A percentile compares a stretch with the other conserved stretches of the same genome.
Conservation (phyloP, 1,140 invertebrate species). For the Monochamus saltuarius region DNA sequence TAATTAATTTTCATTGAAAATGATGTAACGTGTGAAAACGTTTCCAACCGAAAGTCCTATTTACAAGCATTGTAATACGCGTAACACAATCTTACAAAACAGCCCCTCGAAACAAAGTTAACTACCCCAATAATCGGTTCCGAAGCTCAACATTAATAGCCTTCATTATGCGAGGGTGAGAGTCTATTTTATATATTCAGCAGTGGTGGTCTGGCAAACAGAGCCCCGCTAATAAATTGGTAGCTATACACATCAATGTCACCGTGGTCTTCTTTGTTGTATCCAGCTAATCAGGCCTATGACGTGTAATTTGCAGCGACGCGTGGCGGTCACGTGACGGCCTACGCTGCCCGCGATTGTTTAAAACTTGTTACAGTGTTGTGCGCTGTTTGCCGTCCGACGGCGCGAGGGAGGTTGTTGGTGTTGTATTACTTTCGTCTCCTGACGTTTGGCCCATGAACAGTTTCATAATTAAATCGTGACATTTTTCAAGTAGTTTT, state of each 20-base stretch:
- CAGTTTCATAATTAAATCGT: not conserved
- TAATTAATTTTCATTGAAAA: too few relatives aligned
- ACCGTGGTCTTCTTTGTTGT: constrained; percentile 43
- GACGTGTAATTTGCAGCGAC: constrained; percentile 47
- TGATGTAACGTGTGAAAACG: too few relatives aligned
- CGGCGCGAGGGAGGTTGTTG: constrained; percentile 33
- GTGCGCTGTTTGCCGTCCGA: constrained; percentile 34
- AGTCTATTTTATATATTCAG: constrained; percentile 19
- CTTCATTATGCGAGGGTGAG: constrained; percentile 23
- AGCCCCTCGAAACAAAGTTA: constrained; percentile 16
- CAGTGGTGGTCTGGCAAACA: constrained; percentile 15
- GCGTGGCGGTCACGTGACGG: constrained; percentile 45
- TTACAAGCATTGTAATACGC: not conserved
- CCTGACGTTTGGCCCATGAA: not conserved
- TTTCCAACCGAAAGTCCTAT: not conserved
- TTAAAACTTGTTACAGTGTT: constrained; percentile 45
- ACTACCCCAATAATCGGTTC: constrained; percentile 23
- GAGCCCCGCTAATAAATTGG: constrained; percentile 39
- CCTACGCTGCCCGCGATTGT: constrained; percentile 39
- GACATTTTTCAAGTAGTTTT: too few relatives aligned
- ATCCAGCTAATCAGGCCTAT: constrained; percentile 43
- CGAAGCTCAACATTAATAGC: constrained; percentile 23
- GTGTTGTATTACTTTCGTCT: constrained; percentile 19
- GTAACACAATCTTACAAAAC: too few relatives aligned
- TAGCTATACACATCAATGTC: constrained; percentile 50